phyloP scores from a whole-genome alignment of 2,888 invertebrate genomes.

The Drosophila robusta region DNA sequence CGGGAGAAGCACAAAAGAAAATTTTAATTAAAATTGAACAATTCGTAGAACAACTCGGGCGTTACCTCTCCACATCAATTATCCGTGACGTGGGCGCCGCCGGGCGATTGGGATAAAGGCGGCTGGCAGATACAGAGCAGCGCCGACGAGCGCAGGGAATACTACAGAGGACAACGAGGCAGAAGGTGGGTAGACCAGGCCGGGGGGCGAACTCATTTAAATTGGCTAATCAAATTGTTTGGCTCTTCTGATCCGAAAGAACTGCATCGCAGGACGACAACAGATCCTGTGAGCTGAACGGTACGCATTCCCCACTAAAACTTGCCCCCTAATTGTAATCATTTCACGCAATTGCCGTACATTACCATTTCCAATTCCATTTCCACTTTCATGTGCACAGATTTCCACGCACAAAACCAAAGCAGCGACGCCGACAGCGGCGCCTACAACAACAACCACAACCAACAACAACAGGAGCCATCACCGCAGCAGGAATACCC shows the following conservation, averaged over 20 bases:
- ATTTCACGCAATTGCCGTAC: slow-evolving; percentile 15
- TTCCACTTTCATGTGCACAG: slow-evolving; percentile 24
- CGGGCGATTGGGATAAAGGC: slow-evolving; percentile 80
- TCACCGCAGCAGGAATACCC: slow-evolving; percentile 23
- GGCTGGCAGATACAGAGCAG: slow-evolving; percentile 80
- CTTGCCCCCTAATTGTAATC: slow-evolving; percentile 6
- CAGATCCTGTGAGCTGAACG: slow-evolving; percentile 65
- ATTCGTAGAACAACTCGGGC: slow-evolving; percentile 74
- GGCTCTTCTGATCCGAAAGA: slow-evolving; percentile 30
- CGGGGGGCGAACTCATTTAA: background rate
- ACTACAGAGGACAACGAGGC: slow-evolving; percentile 66
- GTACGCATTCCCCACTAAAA: slow-evolving; percentile 34
- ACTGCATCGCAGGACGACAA: slow-evolving; percentile 72
- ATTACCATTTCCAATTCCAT: background rate
- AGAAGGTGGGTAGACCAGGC: slow-evolving; percentile 61
- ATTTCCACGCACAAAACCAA: slow-evolving; percentile 58
- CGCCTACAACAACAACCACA: slow-evolving; percentile 27
- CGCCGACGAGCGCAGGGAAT: slow-evolving; percentile 72
- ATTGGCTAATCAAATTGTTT: slow-evolving; percentile 4
- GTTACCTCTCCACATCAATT: slow-evolving; percentile 83
- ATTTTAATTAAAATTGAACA: slow-evolving; percentile 30
- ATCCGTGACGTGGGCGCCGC: slow-evolving; percentile 85
- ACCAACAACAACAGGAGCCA: slow-evolving; percentile 30
- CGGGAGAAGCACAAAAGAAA: slow-evolving; percentile 1
- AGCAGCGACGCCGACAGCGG: slow-evolving; percentile 62